Percentiles rank a stretch among this genome's conserved stretches.
Conservation (phyloP, 2,888 invertebrate genomes). For the Drosophila rellima region DNA sequence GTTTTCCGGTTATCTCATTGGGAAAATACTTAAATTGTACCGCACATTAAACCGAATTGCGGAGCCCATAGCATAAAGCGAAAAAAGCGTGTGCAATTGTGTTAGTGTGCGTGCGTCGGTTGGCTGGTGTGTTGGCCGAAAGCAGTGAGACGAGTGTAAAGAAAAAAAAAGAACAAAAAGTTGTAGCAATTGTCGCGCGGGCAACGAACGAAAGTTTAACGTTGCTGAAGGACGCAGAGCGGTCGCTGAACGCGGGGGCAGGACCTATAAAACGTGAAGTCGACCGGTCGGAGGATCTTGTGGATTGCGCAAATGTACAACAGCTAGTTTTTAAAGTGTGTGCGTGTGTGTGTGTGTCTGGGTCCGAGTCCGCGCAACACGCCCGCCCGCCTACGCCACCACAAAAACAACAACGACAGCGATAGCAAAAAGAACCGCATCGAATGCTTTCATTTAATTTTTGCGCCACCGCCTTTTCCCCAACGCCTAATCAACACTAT, state of each 20-base stretch:
- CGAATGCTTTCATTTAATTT: slow-evolving; percentile 55
- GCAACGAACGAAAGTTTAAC: slow-evolving; percentile 60
- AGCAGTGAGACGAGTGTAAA: slow-evolving; percentile 52
- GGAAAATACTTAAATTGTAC: slow-evolving; percentile 23
- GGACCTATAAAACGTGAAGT: slow-evolving; percentile 31
- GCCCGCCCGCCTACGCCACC: slow-evolving; percentile 54
- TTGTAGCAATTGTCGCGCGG: slow-evolving; percentile 52
- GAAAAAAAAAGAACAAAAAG: slow-evolving; percentile 43
- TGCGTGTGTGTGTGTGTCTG: slow-evolving; percentile 27
- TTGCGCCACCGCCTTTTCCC: slow-evolving; percentile 23
- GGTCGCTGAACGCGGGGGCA: slow-evolving; percentile 39
- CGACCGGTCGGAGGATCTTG: slow-evolving; percentile 38
- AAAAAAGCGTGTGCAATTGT: slow-evolving; percentile 72
- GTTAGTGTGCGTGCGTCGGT: slow-evolving; percentile 74
- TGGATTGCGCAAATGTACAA: slow-evolving; percentile 63
- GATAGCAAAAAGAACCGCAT: slow-evolving; percentile 2
- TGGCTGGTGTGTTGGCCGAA: slow-evolving; percentile 64
- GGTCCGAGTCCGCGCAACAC: slow-evolving; percentile 49
- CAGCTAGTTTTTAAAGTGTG: slow-evolving; percentile 54
- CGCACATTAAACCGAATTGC: slow-evolving; percentile 37
- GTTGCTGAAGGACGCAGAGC: slow-evolving; percentile 64
- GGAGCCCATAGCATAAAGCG: slow-evolving; percentile 45
- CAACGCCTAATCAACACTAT: slow-evolving; percentile 5
- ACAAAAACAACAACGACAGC: slow-evolving; percentile 28
- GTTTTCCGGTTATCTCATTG: slow-evolving; percentile 30